Conservation (phyloP, 2,888 invertebrate species). For the Apocheima hispidaria region DNA sequence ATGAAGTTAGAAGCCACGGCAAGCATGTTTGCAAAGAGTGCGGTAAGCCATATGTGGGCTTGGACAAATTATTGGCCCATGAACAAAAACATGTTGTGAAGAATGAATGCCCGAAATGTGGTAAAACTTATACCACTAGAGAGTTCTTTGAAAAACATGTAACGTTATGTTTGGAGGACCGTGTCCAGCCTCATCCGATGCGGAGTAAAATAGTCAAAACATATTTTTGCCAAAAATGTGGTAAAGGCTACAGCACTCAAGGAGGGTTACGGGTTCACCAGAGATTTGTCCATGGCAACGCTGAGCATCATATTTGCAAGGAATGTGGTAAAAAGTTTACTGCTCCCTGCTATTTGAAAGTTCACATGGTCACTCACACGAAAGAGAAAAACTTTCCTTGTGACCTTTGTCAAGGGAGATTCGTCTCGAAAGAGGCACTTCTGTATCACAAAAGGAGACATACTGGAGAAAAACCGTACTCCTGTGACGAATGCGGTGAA, state of each 20-base stretch:
- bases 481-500: conserved; percentile 70
- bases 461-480: conserved; percentile 78
- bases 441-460: conserved; percentile 76
- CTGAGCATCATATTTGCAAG: conserved; percentile 70
- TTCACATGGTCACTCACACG: conserved; percentile 76
- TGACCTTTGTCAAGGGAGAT: conserved; percentile 66
- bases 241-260: conserved; percentile 72
- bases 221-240: conserved; percentile 68
- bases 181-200: conserved; percentile 72
- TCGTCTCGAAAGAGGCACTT: conserved; percentile 78
- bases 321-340: conserved; percentile 75
- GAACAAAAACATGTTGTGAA: conserved; percentile 70
- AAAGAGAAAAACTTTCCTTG: conserved; percentile 77
- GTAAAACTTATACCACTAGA: conserved; percentile 70
- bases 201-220: conserved; percentile 64
- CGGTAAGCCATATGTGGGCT: conserved; percentile 66
- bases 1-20: conserved; percentile 59
- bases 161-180: conserved; percentile 66
- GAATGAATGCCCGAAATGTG: conserved; percentile 73
- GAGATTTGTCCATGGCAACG: conserved; percentile 74
- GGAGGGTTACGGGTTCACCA: conserved; percentile 75
- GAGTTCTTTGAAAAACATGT: conserved; percentile 73
- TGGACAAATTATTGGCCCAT: conserved; percentile 66
- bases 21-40: conserved; percentile 70
- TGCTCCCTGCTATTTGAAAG: conserved; percentile 76